phyloP scores from a whole-genome alignment of 2,113 vertebrate species.

The Turdus rufiventris region DNA sequence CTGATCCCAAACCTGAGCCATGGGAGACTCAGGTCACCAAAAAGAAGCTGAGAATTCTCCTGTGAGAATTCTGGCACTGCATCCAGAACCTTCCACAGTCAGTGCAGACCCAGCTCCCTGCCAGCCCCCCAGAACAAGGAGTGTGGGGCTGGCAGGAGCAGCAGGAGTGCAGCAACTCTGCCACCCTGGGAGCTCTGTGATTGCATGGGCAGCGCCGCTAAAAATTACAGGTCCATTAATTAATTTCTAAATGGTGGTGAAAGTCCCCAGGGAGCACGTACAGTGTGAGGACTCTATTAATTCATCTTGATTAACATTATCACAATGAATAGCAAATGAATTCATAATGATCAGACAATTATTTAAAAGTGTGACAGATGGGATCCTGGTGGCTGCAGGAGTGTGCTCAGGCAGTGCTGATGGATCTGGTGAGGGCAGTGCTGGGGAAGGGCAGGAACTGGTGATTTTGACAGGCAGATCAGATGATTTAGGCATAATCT shows the following conservation, averaged over 20 bases:
- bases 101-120: background rate
- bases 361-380: slow-evolving; percentile 62
- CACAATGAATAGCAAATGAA: slow-evolving; percentile 60
- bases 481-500: background rate
- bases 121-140: background rate
- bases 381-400: background rate
- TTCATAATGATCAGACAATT: slow-evolving; percentile 52
- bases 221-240: slow-evolving; percentile 49
- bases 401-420: background rate
- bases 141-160: background rate
- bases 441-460: background rate
- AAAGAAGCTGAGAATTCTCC: background rate
- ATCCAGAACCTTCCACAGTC: background rate
- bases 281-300: slow-evolving; percentile 51
- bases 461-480: background rate
- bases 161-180: background rate
- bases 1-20: background rate
- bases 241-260: slow-evolving; percentile 26
- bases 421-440: background rate
- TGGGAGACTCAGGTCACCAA: background rate
- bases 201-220: slow-evolving; percentile 14
- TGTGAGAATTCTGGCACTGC: background rate
- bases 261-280: slow-evolving; percentile 7
- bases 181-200: background rate
- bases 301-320: slow-evolving; percentile 64